Evolutionary conservation across 2,888 invertebrate species (phyloP).

Genomic region (Fragum whitleyi): DNA sequence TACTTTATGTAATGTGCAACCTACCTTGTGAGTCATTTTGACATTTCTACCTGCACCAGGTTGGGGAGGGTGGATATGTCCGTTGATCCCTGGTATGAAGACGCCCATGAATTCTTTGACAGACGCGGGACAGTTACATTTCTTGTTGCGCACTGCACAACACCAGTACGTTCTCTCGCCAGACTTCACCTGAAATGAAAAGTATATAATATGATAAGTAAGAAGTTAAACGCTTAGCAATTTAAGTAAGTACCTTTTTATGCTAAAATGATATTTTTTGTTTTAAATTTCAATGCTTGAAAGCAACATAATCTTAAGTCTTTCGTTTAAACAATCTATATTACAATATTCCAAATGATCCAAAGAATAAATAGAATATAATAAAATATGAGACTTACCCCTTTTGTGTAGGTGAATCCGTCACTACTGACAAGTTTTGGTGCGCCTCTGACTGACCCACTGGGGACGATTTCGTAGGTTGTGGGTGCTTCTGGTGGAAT

Average conservation of each 20-base stretch:
- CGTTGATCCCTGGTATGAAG: conserved; percentile 17
- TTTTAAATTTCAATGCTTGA: neutral
- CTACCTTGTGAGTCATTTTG: conserved; percentile 29
- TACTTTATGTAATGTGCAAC: neutral
- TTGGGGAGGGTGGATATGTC: conserved; percentile 34
- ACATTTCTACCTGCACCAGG: conserved; percentile 30
- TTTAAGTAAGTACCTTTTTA: neutral
- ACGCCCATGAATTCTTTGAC: conserved; percentile 25
- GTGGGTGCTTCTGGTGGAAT: neutral
- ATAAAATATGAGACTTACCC: conserved; percentile 4
- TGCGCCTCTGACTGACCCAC: conserved; percentile 28
- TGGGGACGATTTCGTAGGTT: conserved; percentile 32
- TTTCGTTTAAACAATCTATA: conserved; percentile 11
- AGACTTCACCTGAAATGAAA: conserved; percentile 7
- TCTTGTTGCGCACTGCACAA: conserved; percentile 33
- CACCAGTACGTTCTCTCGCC: conserved; percentile 37
- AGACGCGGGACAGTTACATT: conserved; percentile 21
- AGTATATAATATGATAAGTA: neutral
- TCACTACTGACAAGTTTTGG: conserved; percentile 28
- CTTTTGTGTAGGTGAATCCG: conserved; percentile 26
- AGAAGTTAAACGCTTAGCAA: too few relatives aligned
- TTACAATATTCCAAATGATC: too few relatives aligned
- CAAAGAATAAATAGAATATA: too few relatives aligned
- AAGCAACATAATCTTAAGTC: neutral
- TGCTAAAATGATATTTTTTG: neutral